These are phyloP conservation scores for Cairina moschata DNA, from an alignment of 2,113 vertebrate genomes.

Conservation along the genomic window DNA sequence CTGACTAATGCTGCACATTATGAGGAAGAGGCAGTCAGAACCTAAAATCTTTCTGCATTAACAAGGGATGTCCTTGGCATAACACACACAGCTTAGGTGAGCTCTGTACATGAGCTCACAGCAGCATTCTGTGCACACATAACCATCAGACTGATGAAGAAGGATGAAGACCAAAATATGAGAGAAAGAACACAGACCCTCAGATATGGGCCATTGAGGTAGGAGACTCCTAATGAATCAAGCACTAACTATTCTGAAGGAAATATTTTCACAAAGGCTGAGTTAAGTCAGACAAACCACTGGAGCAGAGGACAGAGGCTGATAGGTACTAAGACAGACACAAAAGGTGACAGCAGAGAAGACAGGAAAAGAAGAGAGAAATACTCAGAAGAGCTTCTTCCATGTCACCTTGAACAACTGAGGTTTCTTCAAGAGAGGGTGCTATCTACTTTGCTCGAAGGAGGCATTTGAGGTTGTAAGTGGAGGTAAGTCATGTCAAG, in stretches of 20 bases:
- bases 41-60: not conserved
- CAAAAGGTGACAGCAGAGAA: constrained; percentile 1
- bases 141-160: not conserved
- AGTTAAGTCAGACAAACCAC: not conserved
- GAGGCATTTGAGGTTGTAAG: not conserved
- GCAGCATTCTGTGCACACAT: not conserved
- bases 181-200: not conserved
- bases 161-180: not conserved
- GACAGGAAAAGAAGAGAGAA: not conserved
- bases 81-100: not conserved
- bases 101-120: not conserved
- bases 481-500: constrained; percentile 36
- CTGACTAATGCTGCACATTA: not conserved
- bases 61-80: not conserved
- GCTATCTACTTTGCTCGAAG: constrained; percentile 17
- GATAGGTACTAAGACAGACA: not conserved
- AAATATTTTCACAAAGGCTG: not conserved
- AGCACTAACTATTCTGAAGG: not conserved
- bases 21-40: not conserved
- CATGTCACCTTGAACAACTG: constrained; percentile 29
- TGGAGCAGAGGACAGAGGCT: not conserved
- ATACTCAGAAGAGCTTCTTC: constrained; percentile 6
- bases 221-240: not conserved
- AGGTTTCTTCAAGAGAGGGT: constrained; percentile 29
- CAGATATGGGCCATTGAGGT: not conserved